Conservation (phyloP, 2,888 invertebrate species). For the Lordiphosa andalusiaca region DNA sequence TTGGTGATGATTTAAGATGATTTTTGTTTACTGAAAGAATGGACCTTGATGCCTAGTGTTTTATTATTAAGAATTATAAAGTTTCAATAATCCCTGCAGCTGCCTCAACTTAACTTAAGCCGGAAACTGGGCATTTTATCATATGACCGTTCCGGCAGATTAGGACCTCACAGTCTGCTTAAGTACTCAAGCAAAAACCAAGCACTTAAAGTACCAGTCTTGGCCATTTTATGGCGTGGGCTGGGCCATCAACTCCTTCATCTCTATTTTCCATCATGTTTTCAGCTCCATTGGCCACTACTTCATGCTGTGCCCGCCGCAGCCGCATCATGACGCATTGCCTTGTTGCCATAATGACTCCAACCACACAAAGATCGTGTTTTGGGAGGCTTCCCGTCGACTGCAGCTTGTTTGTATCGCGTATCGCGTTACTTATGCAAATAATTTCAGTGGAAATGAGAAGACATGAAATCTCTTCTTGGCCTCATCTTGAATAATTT, state of each 20-base stretch:
- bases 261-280: constrained; percentile 8
- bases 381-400: constrained; percentile 33
- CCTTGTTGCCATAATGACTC: constrained; percentile 62
- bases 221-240: constrained; percentile 15
- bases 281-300: constrained; percentile 21
- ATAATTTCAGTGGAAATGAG: constrained; percentile 71
- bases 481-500: constrained; percentile 50
- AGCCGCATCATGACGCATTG: constrained; percentile 68
- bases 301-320: constrained; percentile 37
- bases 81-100: no score
- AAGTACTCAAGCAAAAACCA: constrained; percentile 10
- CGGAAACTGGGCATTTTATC: not conserved
- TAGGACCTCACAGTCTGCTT: constrained; percentile 7
- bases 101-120: not conserved
- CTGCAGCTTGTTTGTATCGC: constrained; percentile 46
- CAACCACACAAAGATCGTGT: constrained; percentile 63
- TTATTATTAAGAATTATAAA: no score
- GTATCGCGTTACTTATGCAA: constrained; percentile 76
- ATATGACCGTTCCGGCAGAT: constrained; percentile 4
- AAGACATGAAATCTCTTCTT: constrained; percentile 60
- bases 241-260: constrained; percentile 13
- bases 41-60: no score
- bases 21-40: no score
- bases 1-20: no score
- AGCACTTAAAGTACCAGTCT: constrained; percentile 11